Conservation (phyloP, 2,888 invertebrate genomes). For the Aspidiotus rigidus region DNA sequence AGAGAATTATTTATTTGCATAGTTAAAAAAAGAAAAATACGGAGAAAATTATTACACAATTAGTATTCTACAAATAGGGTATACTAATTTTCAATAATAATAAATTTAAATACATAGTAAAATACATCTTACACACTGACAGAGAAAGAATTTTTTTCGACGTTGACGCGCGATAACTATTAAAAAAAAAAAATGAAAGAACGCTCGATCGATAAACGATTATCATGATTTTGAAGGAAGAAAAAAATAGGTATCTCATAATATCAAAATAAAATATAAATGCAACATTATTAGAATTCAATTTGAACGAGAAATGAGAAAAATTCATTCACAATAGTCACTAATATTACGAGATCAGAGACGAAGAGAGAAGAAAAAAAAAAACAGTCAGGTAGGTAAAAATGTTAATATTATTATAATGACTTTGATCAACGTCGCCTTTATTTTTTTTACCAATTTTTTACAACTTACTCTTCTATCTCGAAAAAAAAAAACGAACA, state of each 20-base stretch:
- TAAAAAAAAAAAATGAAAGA: neutral
- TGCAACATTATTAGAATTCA: neutral
- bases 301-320: neutral
- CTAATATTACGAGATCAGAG: constrained; percentile 2
- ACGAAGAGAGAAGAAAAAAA: neutral
- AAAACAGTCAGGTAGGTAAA: neutral
- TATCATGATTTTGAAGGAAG: neutral
- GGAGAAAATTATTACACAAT: neutral
- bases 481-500: too few species aligned
- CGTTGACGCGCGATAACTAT: neutral
- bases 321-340: neutral
- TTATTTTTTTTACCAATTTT: too few species aligned
- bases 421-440: neutral
- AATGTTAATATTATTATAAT: constrained; percentile 1
- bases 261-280: neutral
- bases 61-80: neutral
- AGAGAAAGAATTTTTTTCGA: neutral
- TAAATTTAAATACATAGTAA: neutral
- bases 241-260: neutral
- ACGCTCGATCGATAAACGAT: neutral
- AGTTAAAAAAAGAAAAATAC: neutral
- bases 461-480: too few species aligned
- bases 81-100: neutral
- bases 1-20: neutral
- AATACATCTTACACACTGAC: neutral